A percentile compares a stretch with the other conserved stretches of the same genome.
phyloP scores from a whole-genome alignment of 2,113 vertebrate species.

The Sylvilagus bachmani region DNA sequence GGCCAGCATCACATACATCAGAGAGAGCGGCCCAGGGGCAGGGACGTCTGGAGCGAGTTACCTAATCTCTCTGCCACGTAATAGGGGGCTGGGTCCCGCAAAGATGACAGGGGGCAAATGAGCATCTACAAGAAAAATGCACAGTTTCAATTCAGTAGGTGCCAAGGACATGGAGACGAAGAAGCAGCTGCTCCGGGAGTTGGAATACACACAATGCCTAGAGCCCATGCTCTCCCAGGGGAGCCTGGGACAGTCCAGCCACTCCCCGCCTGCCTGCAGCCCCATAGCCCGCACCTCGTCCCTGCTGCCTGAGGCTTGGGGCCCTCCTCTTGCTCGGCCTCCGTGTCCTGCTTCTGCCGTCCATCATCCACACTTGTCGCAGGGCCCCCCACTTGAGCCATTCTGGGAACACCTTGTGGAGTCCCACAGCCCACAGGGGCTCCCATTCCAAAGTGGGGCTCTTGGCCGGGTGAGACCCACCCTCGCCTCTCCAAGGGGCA shows the following conservation, averaged over 20 bases:
- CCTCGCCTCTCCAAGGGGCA: neutral
- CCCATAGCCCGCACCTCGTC: neutral
- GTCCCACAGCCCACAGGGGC: too few relatives aligned
- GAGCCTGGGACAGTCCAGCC: neutral
- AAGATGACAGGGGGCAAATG: neutral
- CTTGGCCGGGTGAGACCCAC: neutral
- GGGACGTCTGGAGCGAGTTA: neutral
- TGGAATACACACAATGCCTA: neutral
- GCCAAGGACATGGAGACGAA: neutral
- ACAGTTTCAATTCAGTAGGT: neutral
- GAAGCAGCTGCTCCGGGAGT: too few relatives aligned
- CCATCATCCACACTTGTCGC: neutral
- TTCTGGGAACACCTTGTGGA: neutral
- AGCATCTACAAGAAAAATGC: neutral
- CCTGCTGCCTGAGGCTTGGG: neutral
- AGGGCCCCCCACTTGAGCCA: neutral
- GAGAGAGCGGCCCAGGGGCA: neutral
- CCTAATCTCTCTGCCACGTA: neutral
- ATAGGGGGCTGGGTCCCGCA: neutral
- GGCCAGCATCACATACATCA: neutral
- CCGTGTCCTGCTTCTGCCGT: neutral
- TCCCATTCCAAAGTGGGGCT: neutral
- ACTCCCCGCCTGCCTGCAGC: too few relatives aligned
- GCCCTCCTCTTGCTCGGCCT: neutral
- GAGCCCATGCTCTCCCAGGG: neutral